Percentiles rank a stretch among this genome's conserved stretches.
Evolutionary conservation across 2,888 invertebrate species (phyloP).

Genomic region (Leistus spinibarbis): DNA sequence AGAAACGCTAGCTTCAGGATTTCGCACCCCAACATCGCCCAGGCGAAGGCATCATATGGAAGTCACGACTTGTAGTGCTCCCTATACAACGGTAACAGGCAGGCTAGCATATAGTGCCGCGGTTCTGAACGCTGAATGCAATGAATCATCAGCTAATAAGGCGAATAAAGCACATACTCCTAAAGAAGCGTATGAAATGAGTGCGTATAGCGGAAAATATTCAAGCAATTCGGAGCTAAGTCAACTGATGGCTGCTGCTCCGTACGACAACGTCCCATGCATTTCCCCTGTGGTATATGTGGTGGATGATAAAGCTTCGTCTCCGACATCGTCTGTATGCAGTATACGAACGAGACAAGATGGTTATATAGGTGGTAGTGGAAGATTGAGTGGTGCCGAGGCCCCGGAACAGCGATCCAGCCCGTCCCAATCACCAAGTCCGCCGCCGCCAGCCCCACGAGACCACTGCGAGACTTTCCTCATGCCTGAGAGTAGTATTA

Average conservation of each 20-base stretch:
- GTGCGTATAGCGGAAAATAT: slow-evolving; percentile 46
- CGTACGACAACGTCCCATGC: slow-evolving; percentile 58
- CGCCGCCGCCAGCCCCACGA: slow-evolving; percentile 82
- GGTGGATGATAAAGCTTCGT: slow-evolving; percentile 63
- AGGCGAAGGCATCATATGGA: slow-evolving; percentile 64
- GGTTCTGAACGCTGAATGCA: slow-evolving; percentile 67
- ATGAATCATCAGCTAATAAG: slow-evolving; percentile 53
- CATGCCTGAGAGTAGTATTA: slow-evolving; percentile 50
- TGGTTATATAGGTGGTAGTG: slow-evolving; percentile 63
- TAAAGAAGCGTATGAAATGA: slow-evolving; percentile 52
- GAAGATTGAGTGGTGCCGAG: neutral
- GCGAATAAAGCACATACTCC: slow-evolving; percentile 48
- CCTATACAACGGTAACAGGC: slow-evolving; percentile 69
- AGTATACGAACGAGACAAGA: slow-evolving; percentile 70
- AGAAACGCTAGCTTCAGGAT: slow-evolving; percentile 63
- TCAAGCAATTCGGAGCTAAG: slow-evolving; percentile 56
- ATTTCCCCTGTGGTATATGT: slow-evolving; percentile 62
- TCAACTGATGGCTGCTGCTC: slow-evolving; percentile 58
- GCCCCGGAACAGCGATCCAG: slow-evolving; percentile 40
- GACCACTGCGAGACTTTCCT: slow-evolving; percentile 65
- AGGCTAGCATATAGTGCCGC: slow-evolving; percentile 71
- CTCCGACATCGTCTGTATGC: slow-evolving; percentile 68
- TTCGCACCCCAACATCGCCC: slow-evolving; percentile 62
- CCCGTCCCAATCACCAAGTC: slow-evolving; percentile 65
- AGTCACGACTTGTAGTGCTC: slow-evolving; percentile 63